Evolutionary conservation across 2,888 invertebrate genomes (phyloP), one percentile per base, ranked within the genome.

Genomic region (Epistrophe grossulariae): DNA sequence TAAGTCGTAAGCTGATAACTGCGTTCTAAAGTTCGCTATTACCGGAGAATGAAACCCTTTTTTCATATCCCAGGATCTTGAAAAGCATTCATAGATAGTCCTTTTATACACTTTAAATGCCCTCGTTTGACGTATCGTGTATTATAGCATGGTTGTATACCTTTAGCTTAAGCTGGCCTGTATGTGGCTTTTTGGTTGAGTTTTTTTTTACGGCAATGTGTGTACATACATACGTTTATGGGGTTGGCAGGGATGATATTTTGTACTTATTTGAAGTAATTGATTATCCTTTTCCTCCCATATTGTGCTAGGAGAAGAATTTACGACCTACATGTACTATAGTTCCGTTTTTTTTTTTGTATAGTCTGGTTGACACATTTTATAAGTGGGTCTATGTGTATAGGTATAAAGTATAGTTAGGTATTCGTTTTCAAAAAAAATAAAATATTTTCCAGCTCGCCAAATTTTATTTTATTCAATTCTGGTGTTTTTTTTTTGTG

Each of bases 41-140:
- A 76, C 55, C 43, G 31, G 66, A 66, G 45, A 57, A 40, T 55
- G 40, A 35, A 76, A 66, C 45, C 76, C 76, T 76, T 76, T 73
- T 57, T 76, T 66, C 66, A 45, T 66, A 66, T 66, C 66, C 17
- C 1, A 66, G 76, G 45, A 66, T 76, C 66, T 76, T 57, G 66
- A 66, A 76, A 66, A 57, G 64, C 76, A 76, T 76, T 76, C 55
- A 76, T 66, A 76, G 76, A 43, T 55, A 76, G 76, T 55, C 76
- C 55, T 66, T 76, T 76, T 66, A 76, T 76, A 64, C 64, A 76
- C 66, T 76, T 76, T 66, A 66, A 76, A 76, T 66, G 64, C 45
- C 66, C 55, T 57, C 76, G 55, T 76, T 76, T 76, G 66, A 74
- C 52, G 62, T 64, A 64, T 68, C 50, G 55, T 55, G 70, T 55